phyloP scores from a whole-genome alignment of 2,797 vertebrate genomes.

The Poecilia velifera region DNA sequence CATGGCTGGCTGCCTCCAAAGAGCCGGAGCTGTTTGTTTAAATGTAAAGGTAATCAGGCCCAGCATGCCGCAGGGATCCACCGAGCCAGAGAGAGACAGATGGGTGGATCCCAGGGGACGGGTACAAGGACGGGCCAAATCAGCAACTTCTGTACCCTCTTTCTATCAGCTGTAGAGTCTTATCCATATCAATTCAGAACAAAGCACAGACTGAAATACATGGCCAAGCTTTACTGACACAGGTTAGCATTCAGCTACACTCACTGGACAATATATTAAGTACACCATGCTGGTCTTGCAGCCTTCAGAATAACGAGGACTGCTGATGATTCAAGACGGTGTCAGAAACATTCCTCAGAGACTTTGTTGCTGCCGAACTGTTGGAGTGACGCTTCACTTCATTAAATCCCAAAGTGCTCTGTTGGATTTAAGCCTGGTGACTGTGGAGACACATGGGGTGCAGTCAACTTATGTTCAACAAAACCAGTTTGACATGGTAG shows the following conservation, averaged over 20 bases:
- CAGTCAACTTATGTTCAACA: neutral
- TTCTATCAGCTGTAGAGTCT: slow-evolving; percentile 23
- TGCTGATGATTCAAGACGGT: neutral
- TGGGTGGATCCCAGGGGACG: slow-evolving; percentile 63
- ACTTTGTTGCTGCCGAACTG: neutral
- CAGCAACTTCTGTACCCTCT: slow-evolving; percentile 33
- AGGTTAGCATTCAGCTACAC: neutral
- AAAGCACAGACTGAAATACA: neutral
- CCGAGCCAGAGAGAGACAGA: slow-evolving; percentile 40
- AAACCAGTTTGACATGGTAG: neutral
- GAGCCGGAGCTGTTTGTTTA: slow-evolving; percentile 72
- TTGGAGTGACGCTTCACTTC: neutral
- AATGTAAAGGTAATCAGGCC: slow-evolving; percentile 78
- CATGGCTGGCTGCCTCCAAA: slow-evolving; percentile 67
- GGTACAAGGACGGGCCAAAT: slow-evolving; percentile 70
- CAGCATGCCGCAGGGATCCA: slow-evolving; percentile 54
- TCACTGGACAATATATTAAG: neutral
- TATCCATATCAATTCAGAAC: slow-evolving; percentile 36
- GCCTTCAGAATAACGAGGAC: neutral
- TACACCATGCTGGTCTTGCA: neutral
- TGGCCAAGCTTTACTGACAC: neutral
- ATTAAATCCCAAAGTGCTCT: neutral
- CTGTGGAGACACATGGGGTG: neutral
- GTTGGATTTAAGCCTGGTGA: neutral
- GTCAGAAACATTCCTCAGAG: neutral